These are phyloP conservation scores for Paradisaea rubra DNA, from an alignment of 2,113 vertebrate species.

Conservation along the genomic window DNA sequence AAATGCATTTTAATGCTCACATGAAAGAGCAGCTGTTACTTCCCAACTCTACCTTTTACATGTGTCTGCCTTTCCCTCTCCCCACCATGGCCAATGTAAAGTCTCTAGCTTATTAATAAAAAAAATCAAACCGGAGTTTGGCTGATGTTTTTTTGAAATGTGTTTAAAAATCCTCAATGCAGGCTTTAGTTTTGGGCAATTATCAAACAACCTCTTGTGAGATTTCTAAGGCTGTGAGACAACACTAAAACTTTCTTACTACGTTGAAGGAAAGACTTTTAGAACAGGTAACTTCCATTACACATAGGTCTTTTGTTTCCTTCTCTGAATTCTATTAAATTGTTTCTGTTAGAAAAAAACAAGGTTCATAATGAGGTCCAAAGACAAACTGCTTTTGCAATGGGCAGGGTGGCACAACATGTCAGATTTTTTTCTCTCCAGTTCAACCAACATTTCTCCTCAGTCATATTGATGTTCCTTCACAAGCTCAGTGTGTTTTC, in stretches of 20 bases:
- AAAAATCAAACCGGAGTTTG: not conserved
- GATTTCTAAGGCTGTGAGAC: not conserved
- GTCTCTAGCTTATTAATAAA: not conserved
- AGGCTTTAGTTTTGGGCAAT: not conserved
- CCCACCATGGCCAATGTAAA: no score
- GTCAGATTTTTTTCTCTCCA: not conserved
- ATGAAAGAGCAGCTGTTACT: not conserved
- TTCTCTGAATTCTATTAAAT: not conserved
- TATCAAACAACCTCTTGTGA: not conserved
- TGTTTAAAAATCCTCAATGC: not conserved
- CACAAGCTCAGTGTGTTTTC: not conserved
- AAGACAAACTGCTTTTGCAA: not conserved
- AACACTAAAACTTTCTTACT: not conserved
- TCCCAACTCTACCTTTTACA: not conserved
- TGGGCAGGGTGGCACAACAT: not conserved
- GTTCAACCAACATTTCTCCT: not conserved
- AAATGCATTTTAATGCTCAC: not conserved
- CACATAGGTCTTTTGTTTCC: fast-evolving
- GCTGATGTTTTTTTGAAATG: not conserved
- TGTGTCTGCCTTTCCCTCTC: not conserved
- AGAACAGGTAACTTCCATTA: not conserved
- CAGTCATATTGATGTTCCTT: not conserved
- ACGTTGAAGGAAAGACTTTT: not conserved
- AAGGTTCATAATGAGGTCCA: not conserved
- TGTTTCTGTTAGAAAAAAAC: not conserved